Base-by-base conservation (phyloP, 2,888 invertebrate species). In the Tridacna gigas region DNA sequence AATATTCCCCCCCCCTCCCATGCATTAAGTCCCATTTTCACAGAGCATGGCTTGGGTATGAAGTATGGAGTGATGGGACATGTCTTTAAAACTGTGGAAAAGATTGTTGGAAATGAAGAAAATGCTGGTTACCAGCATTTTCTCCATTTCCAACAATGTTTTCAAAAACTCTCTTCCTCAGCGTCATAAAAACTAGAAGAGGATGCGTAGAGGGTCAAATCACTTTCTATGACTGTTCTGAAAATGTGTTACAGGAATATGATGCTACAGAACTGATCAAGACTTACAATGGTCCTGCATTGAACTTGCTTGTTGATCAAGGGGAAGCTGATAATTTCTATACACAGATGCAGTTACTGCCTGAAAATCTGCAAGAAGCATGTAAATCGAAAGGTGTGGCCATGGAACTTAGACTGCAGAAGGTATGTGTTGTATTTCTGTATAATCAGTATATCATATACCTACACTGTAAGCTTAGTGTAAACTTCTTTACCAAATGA, bases 241-340 rank as follows among this genome's bases (percentile, higher is more conserved):
- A 51, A 20, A 5, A 3, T 56, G 1, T 56, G 20, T 56, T 56
- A 20, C 56, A 93, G 89, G 96, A 97, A 77, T 99, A 98, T 97
- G 99, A 99, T 96, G 97, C 99, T 0, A 97, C 97, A 56, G 96
- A 97, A 91, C 95, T 99, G 69, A 97, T 97, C 0, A 96, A 97
- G 93, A 96, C 96, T 74, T 99, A 99, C 94, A 96, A 96, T 83
- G 98, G 98, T 61, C 97, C 97, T 11, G 97, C 97, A 22, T 95
- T 98, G 18, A 96, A 97, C 78, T 96, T 99, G 79, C 96, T 99
- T 15, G 96, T 99, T 88, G 99, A 99, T 95, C 98, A 98, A 97
- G 99, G 99, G 56, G 96, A 96, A 71, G 96, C 96, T 20, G 99
- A 99, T 93, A 96, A 97, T 91, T 99, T 98, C 94, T 96, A 97